Conservation (phyloP, 2,888 invertebrate genomes). For the Calameuta filiformis region DNA sequence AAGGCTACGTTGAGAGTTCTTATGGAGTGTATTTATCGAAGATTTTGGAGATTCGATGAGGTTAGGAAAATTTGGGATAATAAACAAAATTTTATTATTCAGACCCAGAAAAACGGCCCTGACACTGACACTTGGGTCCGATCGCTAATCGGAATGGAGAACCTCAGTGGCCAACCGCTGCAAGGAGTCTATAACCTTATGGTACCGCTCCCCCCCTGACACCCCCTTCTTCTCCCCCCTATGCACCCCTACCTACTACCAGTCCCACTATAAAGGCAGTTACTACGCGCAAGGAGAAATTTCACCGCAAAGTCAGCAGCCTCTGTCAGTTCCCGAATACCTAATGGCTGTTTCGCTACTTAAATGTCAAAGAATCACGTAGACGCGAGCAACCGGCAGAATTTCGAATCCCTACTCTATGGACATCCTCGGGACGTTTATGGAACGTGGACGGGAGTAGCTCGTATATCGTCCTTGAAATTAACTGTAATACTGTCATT, state of each 20-base stretch:
- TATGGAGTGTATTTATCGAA: neutral
- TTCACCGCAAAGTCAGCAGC: slow-evolving; percentile 49
- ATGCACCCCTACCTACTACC: neutral
- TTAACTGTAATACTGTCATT: neutral
- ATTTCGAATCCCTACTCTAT: neutral
- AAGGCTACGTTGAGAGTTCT: neutral
- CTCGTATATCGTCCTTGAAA: neutral
- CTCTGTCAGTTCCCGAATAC: slow-evolving; percentile 38
- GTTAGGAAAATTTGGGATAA: neutral
- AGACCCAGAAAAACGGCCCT: slow-evolving; percentile 4
- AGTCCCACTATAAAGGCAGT: slow-evolving; percentile 4
- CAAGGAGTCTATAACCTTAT: slow-evolving; percentile 39
- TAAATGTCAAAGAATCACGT: slow-evolving; percentile 39
- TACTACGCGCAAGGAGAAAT: slow-evolving; percentile 48
- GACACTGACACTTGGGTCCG: slow-evolving; percentile 39
- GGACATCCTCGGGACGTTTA: neutral
- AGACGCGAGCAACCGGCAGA: neutral
- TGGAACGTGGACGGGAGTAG: neutral
- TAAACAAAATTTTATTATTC: neutral
- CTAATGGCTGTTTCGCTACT: slow-evolving; percentile 26
- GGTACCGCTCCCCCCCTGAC: slow-evolving; percentile 17
- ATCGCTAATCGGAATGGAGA: neutral
- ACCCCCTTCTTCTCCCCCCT: slow-evolving; percentile 13
- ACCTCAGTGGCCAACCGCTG: slow-evolving; percentile 37
- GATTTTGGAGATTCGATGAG: neutral